Evolutionary conservation across 2,113 vertebrate genomes (phyloP).

Genomic region (Dasyurus viverrinus): DNA sequence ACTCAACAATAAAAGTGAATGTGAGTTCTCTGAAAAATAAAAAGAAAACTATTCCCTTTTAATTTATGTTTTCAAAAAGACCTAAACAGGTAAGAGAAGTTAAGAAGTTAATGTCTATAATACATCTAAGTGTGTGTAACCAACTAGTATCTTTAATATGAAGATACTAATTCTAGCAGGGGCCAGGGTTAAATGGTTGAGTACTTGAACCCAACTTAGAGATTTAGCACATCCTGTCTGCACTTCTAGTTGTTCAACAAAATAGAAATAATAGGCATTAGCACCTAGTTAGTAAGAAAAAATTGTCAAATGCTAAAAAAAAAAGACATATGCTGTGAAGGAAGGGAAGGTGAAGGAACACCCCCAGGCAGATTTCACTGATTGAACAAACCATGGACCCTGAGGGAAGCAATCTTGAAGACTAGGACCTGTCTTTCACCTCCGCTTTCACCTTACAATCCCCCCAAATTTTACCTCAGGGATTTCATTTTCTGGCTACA

Average conservation of each 20-base stretch:
- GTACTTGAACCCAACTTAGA: background rate
- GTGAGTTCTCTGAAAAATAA: background rate
- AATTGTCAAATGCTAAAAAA: background rate
- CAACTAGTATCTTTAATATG: background rate
- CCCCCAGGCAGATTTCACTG: too few relatives aligned
- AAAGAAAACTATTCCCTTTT: background rate
- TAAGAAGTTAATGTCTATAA: background rate
- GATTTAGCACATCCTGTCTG: background rate
- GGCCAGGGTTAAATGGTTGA: background rate
- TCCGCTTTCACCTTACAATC: too few relatives aligned
- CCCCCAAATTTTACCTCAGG: too few relatives aligned
- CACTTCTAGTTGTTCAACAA: background rate
- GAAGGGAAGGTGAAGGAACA: background rate
- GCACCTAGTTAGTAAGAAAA: background rate
- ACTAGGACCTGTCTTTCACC: too few relatives aligned
- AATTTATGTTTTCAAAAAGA: background rate
- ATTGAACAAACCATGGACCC: too few relatives aligned
- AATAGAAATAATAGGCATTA: background rate
- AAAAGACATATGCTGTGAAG: background rate
- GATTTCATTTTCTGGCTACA: too few relatives aligned
- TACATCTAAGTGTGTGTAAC: background rate
- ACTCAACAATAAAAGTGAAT: background rate
- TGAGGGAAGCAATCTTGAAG: too few relatives aligned
- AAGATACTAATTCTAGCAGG: background rate
- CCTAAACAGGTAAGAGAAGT: background rate